A percentile compares a stretch with the other conserved stretches of the same genome.
These are phyloP conservation scores for Carabus problematicus DNA, from an alignment of 2,888 invertebrate genomes.

Conservation along the genomic window DNA sequence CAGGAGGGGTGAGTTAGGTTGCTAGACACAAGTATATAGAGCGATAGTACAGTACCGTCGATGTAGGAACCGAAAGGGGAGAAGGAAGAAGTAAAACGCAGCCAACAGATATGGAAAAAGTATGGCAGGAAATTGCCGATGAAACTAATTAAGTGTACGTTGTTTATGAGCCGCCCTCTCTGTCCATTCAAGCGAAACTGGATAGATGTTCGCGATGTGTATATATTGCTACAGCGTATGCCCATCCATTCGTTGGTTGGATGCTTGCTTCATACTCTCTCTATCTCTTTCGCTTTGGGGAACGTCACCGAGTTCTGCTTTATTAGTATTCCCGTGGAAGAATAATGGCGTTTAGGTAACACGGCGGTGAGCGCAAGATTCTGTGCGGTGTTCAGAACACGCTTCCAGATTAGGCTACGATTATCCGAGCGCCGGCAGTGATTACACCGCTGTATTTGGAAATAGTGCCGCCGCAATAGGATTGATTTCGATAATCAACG, in stretches of 20 bases:
- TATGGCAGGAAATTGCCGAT: conserved; percentile 47
- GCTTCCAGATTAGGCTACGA: conserved; percentile 15
- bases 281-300: not conserved
- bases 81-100: not conserved
- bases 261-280: not conserved
- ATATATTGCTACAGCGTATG: not conserved
- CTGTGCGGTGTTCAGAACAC: conserved; percentile 10
- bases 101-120: conserved; percentile 9
- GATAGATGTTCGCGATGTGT: conserved; percentile 16
- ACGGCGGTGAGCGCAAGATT: conserved; percentile 19
- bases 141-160: conserved; percentile 50
- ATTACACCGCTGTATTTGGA: conserved; percentile 15
- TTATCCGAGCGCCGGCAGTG: conserved; percentile 22
- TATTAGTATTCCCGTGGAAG: conserved; percentile 27
- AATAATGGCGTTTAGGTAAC: conserved; percentile 26
- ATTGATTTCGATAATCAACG: conserved; percentile 38
- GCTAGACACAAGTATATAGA: too few species aligned
- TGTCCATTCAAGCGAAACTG: not conserved
- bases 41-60: too few species aligned
- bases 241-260: too few species aligned
- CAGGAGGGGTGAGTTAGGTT: too few species aligned
- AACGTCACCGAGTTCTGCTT: not conserved
- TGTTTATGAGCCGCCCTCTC: conserved; percentile 48
- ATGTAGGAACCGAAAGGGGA: not conserved
- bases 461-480: conserved; percentile 20